Evolutionary conservation across 1,140 invertebrate species (phyloP).

Genomic region (Conus betulinus): DNA sequence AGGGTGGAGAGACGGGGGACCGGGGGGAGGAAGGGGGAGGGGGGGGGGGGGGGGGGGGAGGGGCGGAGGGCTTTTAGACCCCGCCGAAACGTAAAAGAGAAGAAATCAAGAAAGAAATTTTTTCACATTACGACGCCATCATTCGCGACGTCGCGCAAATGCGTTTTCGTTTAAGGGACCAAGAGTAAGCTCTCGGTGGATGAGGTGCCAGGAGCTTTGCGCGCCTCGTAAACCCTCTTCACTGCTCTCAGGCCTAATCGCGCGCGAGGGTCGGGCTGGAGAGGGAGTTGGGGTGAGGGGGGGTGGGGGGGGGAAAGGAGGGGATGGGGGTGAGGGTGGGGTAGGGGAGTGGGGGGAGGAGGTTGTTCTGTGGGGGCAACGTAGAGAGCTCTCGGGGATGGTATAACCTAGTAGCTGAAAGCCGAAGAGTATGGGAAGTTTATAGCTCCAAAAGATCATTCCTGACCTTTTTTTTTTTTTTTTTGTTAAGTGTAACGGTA

Average conservation of each 20-base stretch:
- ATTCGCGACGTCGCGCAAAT: slow-evolving; percentile 34
- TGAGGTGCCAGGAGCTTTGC: slow-evolving; percentile 36
- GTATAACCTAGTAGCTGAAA: neutral
- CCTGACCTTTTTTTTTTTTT: too few species aligned
- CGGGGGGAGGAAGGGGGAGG: neutral
- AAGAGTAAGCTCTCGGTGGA: slow-evolving; percentile 26
- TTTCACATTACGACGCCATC: slow-evolving; percentile 38
- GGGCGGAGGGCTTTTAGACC: slow-evolving; percentile 24
- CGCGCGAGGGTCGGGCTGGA: slow-evolving; percentile 17
- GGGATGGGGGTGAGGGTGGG: neutral
- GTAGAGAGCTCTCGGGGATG: too few species aligned
- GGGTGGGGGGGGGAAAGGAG: neutral
- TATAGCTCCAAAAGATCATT: too few species aligned
- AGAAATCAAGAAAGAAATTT: slow-evolving; percentile 39
- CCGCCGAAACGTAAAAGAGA: slow-evolving; percentile 1
- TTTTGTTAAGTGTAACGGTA: too few species aligned
- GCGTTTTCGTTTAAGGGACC: slow-evolving; percentile 36
- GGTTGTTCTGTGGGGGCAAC: too few species aligned
- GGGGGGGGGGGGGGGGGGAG: neutral
- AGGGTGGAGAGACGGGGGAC: neutral
- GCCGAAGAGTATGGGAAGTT: neutral
- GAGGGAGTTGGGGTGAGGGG: neutral
- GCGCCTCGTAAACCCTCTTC: slow-evolving; percentile 35
- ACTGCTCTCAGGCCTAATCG: slow-evolving; percentile 36
- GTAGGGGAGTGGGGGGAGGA: neutral